These are phyloP conservation scores for Amaurobius ferox DNA, from an alignment of 2,888 invertebrate species.

Conservation along the genomic window DNA sequence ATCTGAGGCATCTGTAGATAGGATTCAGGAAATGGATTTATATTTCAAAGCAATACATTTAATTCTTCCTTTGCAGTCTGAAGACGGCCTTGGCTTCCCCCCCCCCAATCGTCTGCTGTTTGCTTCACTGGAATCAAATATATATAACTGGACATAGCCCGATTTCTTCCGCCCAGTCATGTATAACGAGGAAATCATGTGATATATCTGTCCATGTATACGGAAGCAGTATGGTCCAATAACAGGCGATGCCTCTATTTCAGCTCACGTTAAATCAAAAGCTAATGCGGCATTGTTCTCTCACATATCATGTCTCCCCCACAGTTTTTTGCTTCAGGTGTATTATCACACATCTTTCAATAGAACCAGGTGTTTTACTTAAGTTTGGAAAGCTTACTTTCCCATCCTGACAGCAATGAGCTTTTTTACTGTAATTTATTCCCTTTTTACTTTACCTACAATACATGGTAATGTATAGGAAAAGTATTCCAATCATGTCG, in stretches of 20 bases:
- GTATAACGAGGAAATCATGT: slow-evolving; percentile 65
- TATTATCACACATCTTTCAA: background rate
- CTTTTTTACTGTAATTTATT: background rate
- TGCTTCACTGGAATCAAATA: slow-evolving; percentile 72
- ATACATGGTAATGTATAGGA: too few relatives aligned
- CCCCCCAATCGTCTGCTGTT: slow-evolving; percentile 31
- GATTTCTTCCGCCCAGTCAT: slow-evolving; percentile 7
- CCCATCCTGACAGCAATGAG: slow-evolving; percentile 14
- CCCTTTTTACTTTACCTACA: too few relatives aligned
- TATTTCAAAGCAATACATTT: slow-evolving; percentile 18
- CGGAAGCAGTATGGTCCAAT: slow-evolving; percentile 66
- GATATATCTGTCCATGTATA: slow-evolving; percentile 74
- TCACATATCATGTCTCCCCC: background rate
- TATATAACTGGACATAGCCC: slow-evolving; percentile 67
- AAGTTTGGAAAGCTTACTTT: background rate
- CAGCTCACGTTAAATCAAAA: slow-evolving; percentile 68
- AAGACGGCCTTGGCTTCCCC: slow-evolving; percentile 38
- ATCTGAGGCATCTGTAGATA: slow-evolving; percentile 73
- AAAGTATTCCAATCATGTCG: too few relatives aligned
- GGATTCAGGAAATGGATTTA: slow-evolving; percentile 70
- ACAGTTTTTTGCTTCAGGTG: slow-evolving; percentile 7
- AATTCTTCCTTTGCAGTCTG: slow-evolving; percentile 40
- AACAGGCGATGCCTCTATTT: slow-evolving; percentile 15
- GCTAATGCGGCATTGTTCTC: slow-evolving; percentile 10
- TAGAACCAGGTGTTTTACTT: background rate